Conservation (phyloP, 2,113 vertebrate genomes). For the Stomatorhinus ivindoensis region DNA sequence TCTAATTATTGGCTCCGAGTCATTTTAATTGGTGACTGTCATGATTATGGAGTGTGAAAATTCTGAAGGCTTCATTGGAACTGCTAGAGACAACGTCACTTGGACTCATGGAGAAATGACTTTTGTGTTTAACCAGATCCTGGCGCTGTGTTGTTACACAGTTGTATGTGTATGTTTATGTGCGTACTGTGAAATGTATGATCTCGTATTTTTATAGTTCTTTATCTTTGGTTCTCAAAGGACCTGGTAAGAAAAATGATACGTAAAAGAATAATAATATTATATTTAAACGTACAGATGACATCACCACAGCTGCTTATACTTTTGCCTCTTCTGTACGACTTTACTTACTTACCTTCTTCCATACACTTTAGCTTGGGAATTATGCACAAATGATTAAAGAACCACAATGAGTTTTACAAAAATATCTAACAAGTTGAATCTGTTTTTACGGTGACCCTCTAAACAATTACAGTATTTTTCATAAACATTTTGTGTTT, state of each 20-base stretch:
- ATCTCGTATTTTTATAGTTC: neutral
- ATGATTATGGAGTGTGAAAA: neutral
- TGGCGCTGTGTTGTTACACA: neutral
- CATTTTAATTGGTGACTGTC: neutral
- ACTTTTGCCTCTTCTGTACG: neutral
- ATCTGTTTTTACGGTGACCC: neutral
- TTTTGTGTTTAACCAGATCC: neutral
- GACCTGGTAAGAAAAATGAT: neutral
- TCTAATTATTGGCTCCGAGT: conserved; percentile 1
- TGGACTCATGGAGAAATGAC: neutral
- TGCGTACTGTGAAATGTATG: neutral
- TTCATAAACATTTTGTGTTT: neutral
- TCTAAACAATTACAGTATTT: neutral
- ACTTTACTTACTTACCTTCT: neutral
- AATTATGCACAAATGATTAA: neutral
- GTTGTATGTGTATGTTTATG: neutral
- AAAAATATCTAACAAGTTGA: neutral
- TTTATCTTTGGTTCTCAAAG: neutral
- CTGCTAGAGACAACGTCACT: neutral
- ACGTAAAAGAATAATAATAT: neutral
- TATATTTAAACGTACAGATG: neutral
- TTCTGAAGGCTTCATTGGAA: neutral
- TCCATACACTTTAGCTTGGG: neutral
- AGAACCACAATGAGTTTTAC: neutral
- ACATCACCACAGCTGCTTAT: neutral